Base-by-base conservation (phyloP, 2,888 invertebrate species). In the Bugulina stolonifera region DNA sequence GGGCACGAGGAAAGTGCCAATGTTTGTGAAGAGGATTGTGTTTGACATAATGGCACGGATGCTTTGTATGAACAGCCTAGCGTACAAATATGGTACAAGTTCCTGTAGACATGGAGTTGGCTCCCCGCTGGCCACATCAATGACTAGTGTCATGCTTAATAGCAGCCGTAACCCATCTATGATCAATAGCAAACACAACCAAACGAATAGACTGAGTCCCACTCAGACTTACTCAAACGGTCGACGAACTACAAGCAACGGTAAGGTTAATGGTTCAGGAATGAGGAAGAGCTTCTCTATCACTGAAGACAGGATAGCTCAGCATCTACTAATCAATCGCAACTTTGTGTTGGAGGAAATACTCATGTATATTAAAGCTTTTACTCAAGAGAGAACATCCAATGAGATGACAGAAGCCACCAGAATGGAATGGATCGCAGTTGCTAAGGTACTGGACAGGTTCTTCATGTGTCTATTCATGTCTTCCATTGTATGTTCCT, bases 311-410 rank as follows among this genome's bases (percentile, higher is more conserved):
- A 70, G 54, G 25, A 10, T 70, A 3, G 70, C 70, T 5, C 54
- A 54, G 43, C 70, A 54, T 25, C 5, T 70, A 10, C 14, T 43
- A 32, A 2, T 54, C 1, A 70, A 54, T 23, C 70, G 70, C 25
- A 70, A 70, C 70, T 43, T n/a, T 43, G 54, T 70, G 2, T 32
- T 70, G 5, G 70, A 70, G 70, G 70, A 70, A 52, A 70, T 70
- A 14, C 54, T 70, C 5, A 54, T 27, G 52, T 32, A 70, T 32
- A 43, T 70, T 1, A 70, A 70, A 29, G 52, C 52, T 2, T 54
- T 70, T 25, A 54, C 54, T 5, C 43, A 70, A 29, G 70, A 70
- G 29, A 35, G 52, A 23, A 10, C n/a, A 3, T 18, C n/a, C n/a
- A 23, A 43, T 23, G 70, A 70, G 23, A 35, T 14, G 52, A 29